Conservation (phyloP, 2,888 invertebrate species). For the Drosophila conformis region DNA sequence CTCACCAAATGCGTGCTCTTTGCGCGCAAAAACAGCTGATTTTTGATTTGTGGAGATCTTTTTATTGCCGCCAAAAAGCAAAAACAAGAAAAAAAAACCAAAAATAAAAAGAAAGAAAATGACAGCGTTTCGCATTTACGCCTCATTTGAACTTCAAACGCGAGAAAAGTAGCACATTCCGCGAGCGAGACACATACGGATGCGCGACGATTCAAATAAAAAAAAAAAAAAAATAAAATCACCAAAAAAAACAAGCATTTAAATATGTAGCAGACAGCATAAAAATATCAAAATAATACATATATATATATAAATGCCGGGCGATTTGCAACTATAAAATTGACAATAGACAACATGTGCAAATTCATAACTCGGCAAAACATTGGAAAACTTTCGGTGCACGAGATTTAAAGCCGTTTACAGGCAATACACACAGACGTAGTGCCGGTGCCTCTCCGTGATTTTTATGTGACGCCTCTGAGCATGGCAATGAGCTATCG, state of each 20-base stretch:
- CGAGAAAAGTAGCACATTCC: slow-evolving; percentile 75
- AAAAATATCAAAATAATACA: slow-evolving; percentile 2
- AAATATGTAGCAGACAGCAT: slow-evolving; percentile 21
- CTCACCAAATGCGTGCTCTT: slow-evolving; percentile 21
- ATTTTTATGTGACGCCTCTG: slow-evolving; percentile 5
- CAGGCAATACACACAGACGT: slow-evolving; percentile 8
- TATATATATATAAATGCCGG: not conserved
- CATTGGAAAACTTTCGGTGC: slow-evolving; percentile 9
- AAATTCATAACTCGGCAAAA: not conserved
- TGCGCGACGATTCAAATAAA: slow-evolving; percentile 40
- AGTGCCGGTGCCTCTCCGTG: slow-evolving; percentile 6
- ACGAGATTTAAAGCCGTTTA: slow-evolving; percentile 18
- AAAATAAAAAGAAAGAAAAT: slow-evolving; percentile 32
- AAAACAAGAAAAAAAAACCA: slow-evolving; percentile 24
- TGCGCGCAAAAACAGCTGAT: slow-evolving; percentile 47
- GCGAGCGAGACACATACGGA: slow-evolving; percentile 52
- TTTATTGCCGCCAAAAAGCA: slow-evolving; percentile 47
- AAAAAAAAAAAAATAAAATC: slow-evolving; percentile 15
- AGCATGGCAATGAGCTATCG: slow-evolving; percentile 36
- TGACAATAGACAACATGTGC: slow-evolving; percentile 16
- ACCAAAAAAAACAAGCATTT: slow-evolving; percentile 14
- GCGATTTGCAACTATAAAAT: slow-evolving; percentile 7
- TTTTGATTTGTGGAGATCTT: slow-evolving; percentile 52
- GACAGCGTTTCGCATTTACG: slow-evolving; percentile 65
- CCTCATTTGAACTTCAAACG: slow-evolving; percentile 78